phyloP scores from a whole-genome alignment of 2,888 invertebrate genomes.

The Dolichopus griseipennis region DNA sequence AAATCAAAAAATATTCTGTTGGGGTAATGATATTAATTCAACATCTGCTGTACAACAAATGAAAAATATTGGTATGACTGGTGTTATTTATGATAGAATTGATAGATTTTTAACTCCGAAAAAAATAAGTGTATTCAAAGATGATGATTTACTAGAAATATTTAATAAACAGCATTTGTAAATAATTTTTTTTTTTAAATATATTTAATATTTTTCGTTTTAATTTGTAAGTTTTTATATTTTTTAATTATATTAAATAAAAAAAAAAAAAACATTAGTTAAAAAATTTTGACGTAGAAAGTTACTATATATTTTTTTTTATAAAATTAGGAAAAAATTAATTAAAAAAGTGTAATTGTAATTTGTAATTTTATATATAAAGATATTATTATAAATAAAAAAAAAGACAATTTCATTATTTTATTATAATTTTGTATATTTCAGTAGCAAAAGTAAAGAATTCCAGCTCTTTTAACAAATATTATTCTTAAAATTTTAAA shows the following conservation, averaged over 20 bases:
- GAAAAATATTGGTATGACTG: slow-evolving; percentile 79
- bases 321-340: too few relatives aligned
- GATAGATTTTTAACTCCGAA: slow-evolving; percentile 44
- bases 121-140: slow-evolving; percentile 27
- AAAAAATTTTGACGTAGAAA: too few relatives aligned
- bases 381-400: too few relatives aligned
- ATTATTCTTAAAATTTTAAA: too few relatives aligned
- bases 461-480: too few relatives aligned
- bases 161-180: slow-evolving; percentile 33
- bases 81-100: slow-evolving; percentile 90
- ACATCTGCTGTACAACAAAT: slow-evolving; percentile 71
- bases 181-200: neutral
- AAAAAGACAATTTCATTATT: too few relatives aligned
- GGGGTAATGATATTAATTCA: slow-evolving; percentile 92
- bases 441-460: too few relatives aligned
- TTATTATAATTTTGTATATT: too few relatives aligned
- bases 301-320: too few relatives aligned
- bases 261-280: too few relatives aligned
- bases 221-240: neutral
- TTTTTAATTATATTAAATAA: neutral
- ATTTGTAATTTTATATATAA: too few relatives aligned
- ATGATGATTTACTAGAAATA: slow-evolving; percentile 32
- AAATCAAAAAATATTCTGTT: slow-evolving; percentile 81
- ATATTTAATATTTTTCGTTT: neutral
- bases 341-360: too few relatives aligned